Evolutionary conservation across 2,888 invertebrate genomes (phyloP), one percentile per base, ranked within the genome.

Genomic region (Pollenia angustigena): DNA sequence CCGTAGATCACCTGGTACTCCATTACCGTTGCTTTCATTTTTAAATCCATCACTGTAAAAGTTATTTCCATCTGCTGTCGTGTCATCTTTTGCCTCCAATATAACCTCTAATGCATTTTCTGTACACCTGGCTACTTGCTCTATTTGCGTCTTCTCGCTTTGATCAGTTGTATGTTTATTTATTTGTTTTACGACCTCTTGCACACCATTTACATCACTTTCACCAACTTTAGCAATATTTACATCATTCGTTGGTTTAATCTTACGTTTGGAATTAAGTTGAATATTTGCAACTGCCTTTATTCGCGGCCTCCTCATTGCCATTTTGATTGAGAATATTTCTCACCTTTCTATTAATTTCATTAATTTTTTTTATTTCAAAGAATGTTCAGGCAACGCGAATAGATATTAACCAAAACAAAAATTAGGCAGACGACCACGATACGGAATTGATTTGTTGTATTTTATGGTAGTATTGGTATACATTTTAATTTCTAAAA

Each of bases 221-320:
- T 76, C 80, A 16, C 11, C 14, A 64, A 16, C 64, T 44, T 62
- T 75, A 14, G 12, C 18, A 16, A 23, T 56, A 64, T 78, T 85
- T 64, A 83, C 72, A 74, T 82, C 81, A 76, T 87, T 81, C 52
- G 32, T 6, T 7, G 18, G 0, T 76, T 85, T 87, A 9, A 85
- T 11, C 8, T 85, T 87, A 16, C 87, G 87, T 42, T 84, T 87
- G 0, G 81, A 60, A 56, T 81, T 87, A n/a, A 74, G 60, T 1
- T 78, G 81, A 52, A 87, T 87, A 74, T 87, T 87, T 62, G 96
- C 96, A 89, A 96, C 94, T 81, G 95, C 96, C 94, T 96, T 97
- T 89, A 97, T 96, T 92, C 97, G 94, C 71, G 96, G 95, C 90
- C 96, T 93, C 93, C 96, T 94, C 66, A 95, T 95, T 79, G 95